Percentiles rank a stretch among this genome's conserved stretches.
Conservation (phyloP, 92 coral and sea anemone genomes). For the Epizoanthus illoricatus region DNA sequence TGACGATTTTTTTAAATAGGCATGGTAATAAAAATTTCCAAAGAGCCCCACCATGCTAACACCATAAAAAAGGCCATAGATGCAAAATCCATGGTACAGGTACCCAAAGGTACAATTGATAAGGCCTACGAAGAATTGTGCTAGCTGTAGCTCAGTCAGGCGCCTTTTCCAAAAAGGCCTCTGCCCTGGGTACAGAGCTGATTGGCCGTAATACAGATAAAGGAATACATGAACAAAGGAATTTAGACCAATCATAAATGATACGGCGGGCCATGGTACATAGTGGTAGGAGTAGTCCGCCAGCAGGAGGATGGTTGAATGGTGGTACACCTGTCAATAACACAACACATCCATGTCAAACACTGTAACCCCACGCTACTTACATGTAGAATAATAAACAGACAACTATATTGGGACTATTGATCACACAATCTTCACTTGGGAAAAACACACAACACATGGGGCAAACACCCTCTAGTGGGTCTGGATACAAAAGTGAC, state of each 20-base stretch:
- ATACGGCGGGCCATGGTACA: constrained; percentile 78
- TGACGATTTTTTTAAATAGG: constrained; percentile 57
- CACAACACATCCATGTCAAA: neutral
- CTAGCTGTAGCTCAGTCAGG: constrained; percentile 79
- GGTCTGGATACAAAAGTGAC: too few species aligned
- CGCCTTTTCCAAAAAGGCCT: constrained; percentile 86
- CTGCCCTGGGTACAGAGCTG: constrained; percentile 73
- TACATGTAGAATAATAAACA: neutral
- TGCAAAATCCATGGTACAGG: constrained; percentile 75
- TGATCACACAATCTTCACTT: too few species aligned
- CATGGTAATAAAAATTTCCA: constrained; percentile 81
- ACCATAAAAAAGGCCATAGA: constrained; percentile 71
- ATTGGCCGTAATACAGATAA: constrained; percentile 82
- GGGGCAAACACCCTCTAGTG: too few species aligned
- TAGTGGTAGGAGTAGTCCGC: constrained; percentile 64
- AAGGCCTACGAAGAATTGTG: constrained; percentile 79
- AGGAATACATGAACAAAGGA: constrained; percentile 88
- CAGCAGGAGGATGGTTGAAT: constrained; percentile 66
- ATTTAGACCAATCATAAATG: constrained; percentile 70
- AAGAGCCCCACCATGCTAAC: constrained; percentile 75
- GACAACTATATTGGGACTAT: too few species aligned
- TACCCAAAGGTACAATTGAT: constrained; percentile 70
- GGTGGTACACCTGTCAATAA: constrained; percentile 82
- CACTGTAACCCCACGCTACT: neutral
- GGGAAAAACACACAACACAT: too few species aligned